phyloP scores from a whole-genome alignment of 2,113 vertebrate species.

The Triplophysa rosa region DNA sequence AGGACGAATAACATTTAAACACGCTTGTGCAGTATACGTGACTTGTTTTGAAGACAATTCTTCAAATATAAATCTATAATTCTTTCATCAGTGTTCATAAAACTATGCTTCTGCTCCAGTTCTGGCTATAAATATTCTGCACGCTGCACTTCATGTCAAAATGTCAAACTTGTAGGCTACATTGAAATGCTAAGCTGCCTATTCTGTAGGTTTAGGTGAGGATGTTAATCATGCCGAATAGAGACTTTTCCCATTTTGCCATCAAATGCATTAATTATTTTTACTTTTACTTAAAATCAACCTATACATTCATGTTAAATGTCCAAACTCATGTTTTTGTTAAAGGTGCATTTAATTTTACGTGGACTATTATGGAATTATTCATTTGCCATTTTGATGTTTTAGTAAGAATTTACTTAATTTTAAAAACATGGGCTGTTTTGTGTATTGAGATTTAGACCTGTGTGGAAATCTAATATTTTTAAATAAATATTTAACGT shows the following conservation, averaged over 20 bases:
- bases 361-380: constrained; percentile 24
- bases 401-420: constrained; percentile 33
- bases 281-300: background rate
- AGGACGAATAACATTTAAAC: background rate
- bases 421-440: constrained; percentile 44
- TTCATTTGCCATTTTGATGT: constrained; percentile 51
- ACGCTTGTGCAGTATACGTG: background rate
- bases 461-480: constrained; percentile 55
- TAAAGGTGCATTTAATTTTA: constrained; percentile 42
- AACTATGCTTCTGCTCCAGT: background rate
- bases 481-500: constrained; percentile 57
- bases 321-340: constrained; percentile 7
- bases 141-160: constrained; percentile 22
- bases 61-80: background rate
- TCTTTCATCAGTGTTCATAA: background rate
- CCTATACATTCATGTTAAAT: background rate
- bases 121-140: background rate
- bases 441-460: constrained; percentile 53
- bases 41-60: background rate
- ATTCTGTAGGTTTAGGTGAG: background rate
- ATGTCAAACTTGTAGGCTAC: background rate
- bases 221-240: background rate
- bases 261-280: background rate
- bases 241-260: background rate
- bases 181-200: background rate